These are phyloP conservation scores for Phataginus tricuspis DNA, from an alignment of 2,797 vertebrate species.

Conservation along the genomic window DNA sequence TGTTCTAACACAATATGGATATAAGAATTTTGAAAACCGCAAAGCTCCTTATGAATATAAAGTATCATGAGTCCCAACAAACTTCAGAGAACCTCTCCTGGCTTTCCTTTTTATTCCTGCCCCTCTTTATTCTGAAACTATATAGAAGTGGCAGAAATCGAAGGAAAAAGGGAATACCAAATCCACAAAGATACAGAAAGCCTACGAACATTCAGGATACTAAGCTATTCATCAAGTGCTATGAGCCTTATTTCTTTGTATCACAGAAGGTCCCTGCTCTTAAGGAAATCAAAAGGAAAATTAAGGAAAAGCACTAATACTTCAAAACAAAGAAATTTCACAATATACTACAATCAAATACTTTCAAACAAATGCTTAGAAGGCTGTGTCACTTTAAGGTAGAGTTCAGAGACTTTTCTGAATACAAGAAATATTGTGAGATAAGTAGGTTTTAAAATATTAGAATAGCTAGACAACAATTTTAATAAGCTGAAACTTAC, in stretches of 20 bases:
- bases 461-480: background rate
- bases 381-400: background rate
- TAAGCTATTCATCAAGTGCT: background rate
- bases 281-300: background rate
- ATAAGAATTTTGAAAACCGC: background rate
- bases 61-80: background rate
- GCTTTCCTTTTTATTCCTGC: background rate
- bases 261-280: background rate
- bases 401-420: background rate
- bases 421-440: background rate
- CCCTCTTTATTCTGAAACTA: background rate
- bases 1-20: background rate
- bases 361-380: background rate
- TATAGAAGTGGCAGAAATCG: background rate
- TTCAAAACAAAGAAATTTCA: constrained; percentile 19
- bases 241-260: background rate
- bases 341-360: background rate
- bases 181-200: background rate
- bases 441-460: constrained; percentile 37
- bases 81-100: background rate
- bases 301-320: background rate
- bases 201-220: background rate
- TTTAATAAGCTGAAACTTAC: constrained; percentile 35
- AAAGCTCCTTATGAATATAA: background rate
- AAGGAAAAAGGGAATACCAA: background rate